A percentile compares a stretch with the other conserved stretches of the same genome.
These are phyloP conservation scores for Maniola hyperantus DNA, from an alignment of 2,888 invertebrate genomes.

Conservation along the genomic window DNA sequence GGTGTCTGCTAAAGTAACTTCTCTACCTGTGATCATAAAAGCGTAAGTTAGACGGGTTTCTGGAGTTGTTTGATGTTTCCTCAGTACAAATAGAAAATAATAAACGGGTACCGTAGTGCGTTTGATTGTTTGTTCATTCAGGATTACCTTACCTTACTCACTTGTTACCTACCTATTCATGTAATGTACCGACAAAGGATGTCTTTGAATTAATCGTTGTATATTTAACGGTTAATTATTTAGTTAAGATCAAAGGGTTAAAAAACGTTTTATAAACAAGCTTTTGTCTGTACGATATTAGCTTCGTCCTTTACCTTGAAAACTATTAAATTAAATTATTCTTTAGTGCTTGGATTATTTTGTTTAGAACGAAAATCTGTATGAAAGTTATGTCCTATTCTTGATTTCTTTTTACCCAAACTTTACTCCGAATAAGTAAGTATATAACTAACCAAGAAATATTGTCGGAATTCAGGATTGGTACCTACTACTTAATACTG, in stretches of 20 bases:
- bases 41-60: constrained; percentile 53
- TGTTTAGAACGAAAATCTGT: too few species aligned
- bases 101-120: constrained; percentile 55
- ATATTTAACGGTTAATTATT: background rate
- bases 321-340: background rate
- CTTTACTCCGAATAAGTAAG: too few species aligned
- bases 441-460: too few species aligned
- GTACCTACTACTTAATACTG: too few species aligned
- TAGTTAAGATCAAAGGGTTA: constrained; percentile 7
- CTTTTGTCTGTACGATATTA: background rate
- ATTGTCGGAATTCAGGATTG: too few species aligned
- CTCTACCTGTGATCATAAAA: constrained; percentile 53
- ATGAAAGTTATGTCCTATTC: too few species aligned
- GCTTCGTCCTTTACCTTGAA: background rate
- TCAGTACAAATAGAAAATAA: constrained; percentile 67
- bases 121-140: constrained; percentile 64
- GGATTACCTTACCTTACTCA: constrained; percentile 52
- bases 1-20: constrained; percentile 32
- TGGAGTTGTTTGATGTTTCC: constrained; percentile 60
- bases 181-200: constrained; percentile 34
- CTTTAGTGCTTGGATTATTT: too few species aligned
- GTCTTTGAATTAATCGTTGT: constrained; percentile 13
- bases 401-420: too few species aligned
- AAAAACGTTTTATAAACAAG: background rate
- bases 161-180: constrained; percentile 18